Evolutionary conservation across 2,888 invertebrate species (phyloP), one percentile per base, ranked within the genome.

Genomic region (Rambutsinella grinnellia): DNA sequence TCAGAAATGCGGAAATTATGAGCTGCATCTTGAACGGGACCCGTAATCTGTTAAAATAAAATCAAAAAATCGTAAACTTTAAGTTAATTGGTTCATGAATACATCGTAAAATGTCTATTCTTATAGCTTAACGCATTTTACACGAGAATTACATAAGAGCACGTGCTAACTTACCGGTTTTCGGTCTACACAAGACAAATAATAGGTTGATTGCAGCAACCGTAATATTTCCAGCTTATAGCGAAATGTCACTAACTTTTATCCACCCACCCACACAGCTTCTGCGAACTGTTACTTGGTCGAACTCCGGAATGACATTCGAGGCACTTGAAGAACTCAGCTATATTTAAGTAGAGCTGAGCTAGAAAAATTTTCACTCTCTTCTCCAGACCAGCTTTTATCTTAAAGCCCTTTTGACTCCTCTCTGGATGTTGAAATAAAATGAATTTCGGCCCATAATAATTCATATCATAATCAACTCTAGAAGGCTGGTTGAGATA

Each of bases 1-100:
- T 62, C n/a, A 79, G 51, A 13, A 68, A 54, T 2, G 79, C 70
- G 15, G 78, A 78, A 15, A 78, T 61, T 15, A 74, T 17, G 0
- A 78, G 21, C 21, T 78, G 78, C 74, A 78, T 70, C 15, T 0
- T 78, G 36, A 13, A 21, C 47, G 8, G 28, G 56, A 21, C 28
- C 46, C 53, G 57, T 23, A 21, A 26, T 57, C 57, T 68, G 23
- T 0, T 63, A 53, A 46, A 58, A 57, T 27, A 17, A 27, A 51
- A 10, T 19, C 27, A 70, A 53, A 61, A 36, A 53, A 2, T 36
- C 23, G 5, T 26, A 62, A 46, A 24, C 44, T 44, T 23, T n/a
- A n/a, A n/a, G n/a, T n/a, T n/a, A n/a, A n/a, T n/a, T n/a, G n/a
- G n/a, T n/a, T n/a, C n/a, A n/a, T n/a, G n/a, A n/a, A n/a, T n/a